Percentiles rank a stretch among this genome's conserved stretches.
Conservation (phyloP, 1,140 invertebrate genomes). For the Neodiprion lecontei region DNA sequence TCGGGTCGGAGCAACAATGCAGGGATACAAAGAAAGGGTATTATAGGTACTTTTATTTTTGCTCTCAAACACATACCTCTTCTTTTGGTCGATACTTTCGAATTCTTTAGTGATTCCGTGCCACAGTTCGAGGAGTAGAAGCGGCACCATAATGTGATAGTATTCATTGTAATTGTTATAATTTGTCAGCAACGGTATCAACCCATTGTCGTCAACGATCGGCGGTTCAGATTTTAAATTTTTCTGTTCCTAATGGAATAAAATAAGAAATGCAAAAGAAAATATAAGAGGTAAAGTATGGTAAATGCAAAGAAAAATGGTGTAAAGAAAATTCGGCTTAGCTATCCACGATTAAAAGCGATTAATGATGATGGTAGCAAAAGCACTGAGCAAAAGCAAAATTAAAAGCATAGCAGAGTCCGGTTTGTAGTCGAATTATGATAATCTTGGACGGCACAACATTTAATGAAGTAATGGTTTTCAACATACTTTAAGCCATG, state of each 20-base stretch:
- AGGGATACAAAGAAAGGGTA: background rate
- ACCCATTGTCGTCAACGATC: conserved; percentile 30
- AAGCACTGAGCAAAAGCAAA: too few species aligned
- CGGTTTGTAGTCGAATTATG: too few species aligned
- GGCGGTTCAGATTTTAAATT: conserved; percentile 32
- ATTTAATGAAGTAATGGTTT: too few species aligned
- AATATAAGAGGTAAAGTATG: background rate
- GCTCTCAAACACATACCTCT: conserved; percentile 13
- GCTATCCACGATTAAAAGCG: background rate
- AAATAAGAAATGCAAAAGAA: background rate
- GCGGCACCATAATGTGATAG: conserved; percentile 36
- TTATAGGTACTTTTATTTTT: background rate
- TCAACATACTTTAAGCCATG: too few species aligned
- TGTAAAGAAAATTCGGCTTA: conserved; percentile 11
- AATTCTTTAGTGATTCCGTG: conserved; percentile 38
- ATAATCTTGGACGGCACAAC: too few species aligned
- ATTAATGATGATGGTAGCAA: too few species aligned
- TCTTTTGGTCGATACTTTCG: conserved; percentile 26
- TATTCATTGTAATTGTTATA: conserved; percentile 44
- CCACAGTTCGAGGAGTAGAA: conserved; percentile 49
- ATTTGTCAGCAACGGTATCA: conserved; percentile 26
- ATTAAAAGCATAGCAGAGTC: too few species aligned
- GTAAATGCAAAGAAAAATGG: background rate
- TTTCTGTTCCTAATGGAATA: conserved; percentile 33
- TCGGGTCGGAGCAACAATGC: background rate